These are phyloP conservation scores for Epistrophella euchroma DNA, from an alignment of 2,888 invertebrate species.

Conservation along the genomic window DNA sequence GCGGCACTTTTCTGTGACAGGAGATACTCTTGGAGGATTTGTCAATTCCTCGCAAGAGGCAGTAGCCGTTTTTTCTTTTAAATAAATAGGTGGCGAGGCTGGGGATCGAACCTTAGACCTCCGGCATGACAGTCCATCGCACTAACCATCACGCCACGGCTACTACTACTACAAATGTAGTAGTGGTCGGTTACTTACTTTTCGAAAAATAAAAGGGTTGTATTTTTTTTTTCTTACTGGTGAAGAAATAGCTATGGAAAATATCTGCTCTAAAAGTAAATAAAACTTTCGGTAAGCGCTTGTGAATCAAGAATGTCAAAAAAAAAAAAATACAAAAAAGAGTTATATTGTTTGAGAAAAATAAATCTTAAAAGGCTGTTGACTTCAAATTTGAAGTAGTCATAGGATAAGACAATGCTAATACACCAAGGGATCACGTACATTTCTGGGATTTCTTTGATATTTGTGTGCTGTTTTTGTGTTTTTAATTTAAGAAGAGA, in stretches of 20 bases:
- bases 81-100: no score
- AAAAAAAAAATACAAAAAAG: background rate
- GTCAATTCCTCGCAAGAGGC: no score
- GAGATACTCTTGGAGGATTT: no score
- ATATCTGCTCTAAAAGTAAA: background rate
- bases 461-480: background rate
- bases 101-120: no score
- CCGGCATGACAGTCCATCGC: no score
- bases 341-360: background rate
- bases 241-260: background rate
- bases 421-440: conserved; percentile 1
- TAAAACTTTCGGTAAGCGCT: background rate
- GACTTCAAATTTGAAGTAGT: background rate
- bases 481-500: background rate
- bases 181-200: background rate
- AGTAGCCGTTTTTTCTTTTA: no score
- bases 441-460: background rate
- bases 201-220: background rate
- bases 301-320: background rate
- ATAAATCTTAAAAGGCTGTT: background rate
- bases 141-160: no score
- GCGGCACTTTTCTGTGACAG: no score
- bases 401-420: background rate
- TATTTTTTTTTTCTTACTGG: background rate
- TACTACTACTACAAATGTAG: no score